phyloP scores from a whole-genome alignment of 2,888 invertebrate genomes.

The Lasioglossum leucozonium region DNA sequence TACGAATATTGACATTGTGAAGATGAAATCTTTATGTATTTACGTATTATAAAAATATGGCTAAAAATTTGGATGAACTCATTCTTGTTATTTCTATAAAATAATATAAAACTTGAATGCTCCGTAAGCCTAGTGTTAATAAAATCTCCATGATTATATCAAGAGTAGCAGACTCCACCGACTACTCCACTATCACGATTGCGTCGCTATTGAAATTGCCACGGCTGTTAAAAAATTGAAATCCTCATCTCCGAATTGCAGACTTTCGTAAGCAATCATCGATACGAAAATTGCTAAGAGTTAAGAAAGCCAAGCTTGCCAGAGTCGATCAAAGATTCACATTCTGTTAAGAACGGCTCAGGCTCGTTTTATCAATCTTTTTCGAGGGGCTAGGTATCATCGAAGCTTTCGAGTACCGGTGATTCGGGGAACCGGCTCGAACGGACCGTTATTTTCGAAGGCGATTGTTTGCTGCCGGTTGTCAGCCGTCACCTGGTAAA shows the following conservation, averaged over 20 bases:
- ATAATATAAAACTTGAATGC: too few species aligned
- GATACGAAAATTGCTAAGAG: not conserved
- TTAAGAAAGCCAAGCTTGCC: not conserved
- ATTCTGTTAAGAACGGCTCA: not conserved
- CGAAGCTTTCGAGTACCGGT: not conserved
- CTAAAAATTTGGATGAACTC: too few species aligned
- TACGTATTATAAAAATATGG: too few species aligned
- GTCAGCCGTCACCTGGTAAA: not conserved
- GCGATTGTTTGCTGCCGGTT: not conserved
- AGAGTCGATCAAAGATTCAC: not conserved
- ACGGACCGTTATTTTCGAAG: slow-evolving; percentile 11
- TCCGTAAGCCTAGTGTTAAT: too few species aligned
- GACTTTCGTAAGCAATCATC: not conserved
- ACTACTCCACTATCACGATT: not conserved
- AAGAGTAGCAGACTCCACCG: not conserved
- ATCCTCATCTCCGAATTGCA: not conserved
- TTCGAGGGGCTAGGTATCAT: not conserved
- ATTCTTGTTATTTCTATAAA: too few species aligned
- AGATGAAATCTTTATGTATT: too few species aligned
- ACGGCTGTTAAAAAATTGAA: not conserved
- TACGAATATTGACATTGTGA: too few species aligned
- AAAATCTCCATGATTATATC: not conserved
- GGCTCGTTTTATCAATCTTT: not conserved
- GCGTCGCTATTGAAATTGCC: not conserved
- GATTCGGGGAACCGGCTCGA: not conserved